A percentile compares a stretch with the other conserved stretches of the same genome.
phyloP scores from a whole-genome alignment of 2,888 invertebrate genomes.

The Clunio marinus region DNA sequence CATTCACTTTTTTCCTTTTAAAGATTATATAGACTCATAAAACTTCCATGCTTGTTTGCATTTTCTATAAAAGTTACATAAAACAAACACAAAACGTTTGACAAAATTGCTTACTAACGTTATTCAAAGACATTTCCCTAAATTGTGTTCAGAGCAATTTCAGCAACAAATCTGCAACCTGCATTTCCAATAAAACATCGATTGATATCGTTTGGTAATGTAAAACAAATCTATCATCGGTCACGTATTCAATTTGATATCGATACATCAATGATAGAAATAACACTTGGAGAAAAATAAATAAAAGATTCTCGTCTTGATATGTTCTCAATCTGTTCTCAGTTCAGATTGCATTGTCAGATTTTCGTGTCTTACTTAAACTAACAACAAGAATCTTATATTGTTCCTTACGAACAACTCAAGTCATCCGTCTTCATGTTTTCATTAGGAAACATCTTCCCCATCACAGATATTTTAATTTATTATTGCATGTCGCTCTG shows the following conservation, averaged over 20 bases:
- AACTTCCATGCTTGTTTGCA: too few species aligned
- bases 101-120: too few species aligned
- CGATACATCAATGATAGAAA: constrained; percentile 18
- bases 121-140: too few species aligned
- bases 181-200: too few species aligned
- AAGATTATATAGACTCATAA: too few species aligned
- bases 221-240: constrained; percentile 16
- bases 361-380: constrained; percentile 19
- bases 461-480: neutral
- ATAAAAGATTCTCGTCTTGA: constrained; percentile 6
- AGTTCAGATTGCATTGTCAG: constrained; percentile 15
- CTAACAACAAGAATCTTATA: too few species aligned
- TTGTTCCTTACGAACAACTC: neutral
- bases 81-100: too few species aligned
- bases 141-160: too few species aligned
- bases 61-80: too few species aligned
- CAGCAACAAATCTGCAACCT: neutral
- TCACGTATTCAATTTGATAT: constrained; percentile 37
- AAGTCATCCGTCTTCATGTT: neutral
- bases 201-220: neutral
- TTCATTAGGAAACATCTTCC: neutral
- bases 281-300: constrained; percentile 29
- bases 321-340: neutral
- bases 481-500: neutral
- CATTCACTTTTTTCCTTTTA: too few species aligned